phyloP scores from a whole-genome alignment of 2,797 vertebrate genomes.

The Pantherophis vulpinus region DNA sequence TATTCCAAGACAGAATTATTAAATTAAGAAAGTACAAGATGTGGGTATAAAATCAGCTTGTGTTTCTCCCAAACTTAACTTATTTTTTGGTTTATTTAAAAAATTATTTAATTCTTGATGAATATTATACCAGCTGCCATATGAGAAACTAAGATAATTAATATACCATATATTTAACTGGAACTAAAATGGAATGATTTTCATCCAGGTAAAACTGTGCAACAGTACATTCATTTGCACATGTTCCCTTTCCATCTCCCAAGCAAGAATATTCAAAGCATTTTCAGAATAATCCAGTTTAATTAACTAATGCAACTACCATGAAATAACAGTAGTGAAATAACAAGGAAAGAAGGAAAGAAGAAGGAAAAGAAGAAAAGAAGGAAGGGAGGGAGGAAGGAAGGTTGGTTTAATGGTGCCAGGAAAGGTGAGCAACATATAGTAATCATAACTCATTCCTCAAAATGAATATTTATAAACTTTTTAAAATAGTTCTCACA shows the following conservation, averaged over 20 bases:
- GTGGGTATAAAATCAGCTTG: background rate
- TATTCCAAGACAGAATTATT: background rate
- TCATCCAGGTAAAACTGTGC: background rate
- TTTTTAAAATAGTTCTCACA: background rate
- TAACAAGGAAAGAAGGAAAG: background rate
- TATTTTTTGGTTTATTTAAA: background rate
- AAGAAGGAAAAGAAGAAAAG: no score
- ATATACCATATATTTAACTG: background rate
- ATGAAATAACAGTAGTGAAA: background rate
- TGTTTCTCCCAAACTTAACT: background rate
- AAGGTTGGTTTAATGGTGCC: background rate
- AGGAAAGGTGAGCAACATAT: background rate
- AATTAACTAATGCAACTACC: background rate
- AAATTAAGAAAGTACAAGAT: background rate
- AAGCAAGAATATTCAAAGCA: rapidly evolving
- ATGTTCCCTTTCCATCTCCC: background rate
- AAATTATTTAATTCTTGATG: background rate
- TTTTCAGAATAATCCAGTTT: background rate
- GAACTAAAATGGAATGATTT: no score
- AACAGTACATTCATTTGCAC: background rate
- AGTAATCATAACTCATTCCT: background rate
- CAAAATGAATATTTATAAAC: background rate
- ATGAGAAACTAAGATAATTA: background rate
- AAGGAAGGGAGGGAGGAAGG: no score
- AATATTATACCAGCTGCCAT: background rate